These are phyloP conservation scores for Drosophila greeni DNA, from an alignment of 2,888 invertebrate genomes.

Conservation along the genomic window DNA sequence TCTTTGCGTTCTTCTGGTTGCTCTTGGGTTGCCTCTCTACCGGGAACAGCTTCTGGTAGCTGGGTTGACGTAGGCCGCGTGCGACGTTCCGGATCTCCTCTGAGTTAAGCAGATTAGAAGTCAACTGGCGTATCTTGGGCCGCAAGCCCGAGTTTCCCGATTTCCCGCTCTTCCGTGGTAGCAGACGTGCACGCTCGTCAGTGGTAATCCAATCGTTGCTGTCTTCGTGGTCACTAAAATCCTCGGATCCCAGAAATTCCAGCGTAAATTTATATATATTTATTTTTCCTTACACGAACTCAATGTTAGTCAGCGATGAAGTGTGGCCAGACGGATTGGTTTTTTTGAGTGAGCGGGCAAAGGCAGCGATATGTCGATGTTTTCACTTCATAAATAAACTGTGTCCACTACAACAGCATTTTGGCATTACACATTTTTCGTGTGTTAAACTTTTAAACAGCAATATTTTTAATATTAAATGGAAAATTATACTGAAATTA, in stretches of 20 bases:
- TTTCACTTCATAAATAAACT: background rate
- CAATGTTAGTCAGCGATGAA: background rate
- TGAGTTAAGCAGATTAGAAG: slow-evolving; percentile 56
- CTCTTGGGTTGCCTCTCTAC: slow-evolving; percentile 14
- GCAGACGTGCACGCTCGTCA: slow-evolving; percentile 52
- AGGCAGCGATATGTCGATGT: background rate
- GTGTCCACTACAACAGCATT: background rate
- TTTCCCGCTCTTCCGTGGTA: slow-evolving; percentile 38
- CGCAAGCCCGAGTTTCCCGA: slow-evolving; percentile 45
- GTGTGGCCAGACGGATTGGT: background rate
- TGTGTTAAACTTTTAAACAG: background rate
- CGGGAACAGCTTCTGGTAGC: slow-evolving; percentile 50
- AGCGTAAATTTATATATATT: slow-evolving; percentile 38
- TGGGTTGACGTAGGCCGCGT: slow-evolving; percentile 44
- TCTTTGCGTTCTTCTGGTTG: slow-evolving; percentile 26
- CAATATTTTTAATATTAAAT: background rate
- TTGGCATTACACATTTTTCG: background rate
- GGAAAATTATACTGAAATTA: background rate
- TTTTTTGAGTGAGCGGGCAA: background rate
- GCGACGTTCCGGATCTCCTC: slow-evolving; percentile 47
- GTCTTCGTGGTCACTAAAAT: slow-evolving; percentile 53
- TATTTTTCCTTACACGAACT: slow-evolving; percentile 6
- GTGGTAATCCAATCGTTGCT: slow-evolving; percentile 33
- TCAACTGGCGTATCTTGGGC: slow-evolving; percentile 54
- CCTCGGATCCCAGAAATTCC: slow-evolving; percentile 34